Evolutionary conservation across 1,140 invertebrate genomes (phyloP), one percentile per base, ranked within the genome.

Genomic region (Diuraphis noxia): DNA sequence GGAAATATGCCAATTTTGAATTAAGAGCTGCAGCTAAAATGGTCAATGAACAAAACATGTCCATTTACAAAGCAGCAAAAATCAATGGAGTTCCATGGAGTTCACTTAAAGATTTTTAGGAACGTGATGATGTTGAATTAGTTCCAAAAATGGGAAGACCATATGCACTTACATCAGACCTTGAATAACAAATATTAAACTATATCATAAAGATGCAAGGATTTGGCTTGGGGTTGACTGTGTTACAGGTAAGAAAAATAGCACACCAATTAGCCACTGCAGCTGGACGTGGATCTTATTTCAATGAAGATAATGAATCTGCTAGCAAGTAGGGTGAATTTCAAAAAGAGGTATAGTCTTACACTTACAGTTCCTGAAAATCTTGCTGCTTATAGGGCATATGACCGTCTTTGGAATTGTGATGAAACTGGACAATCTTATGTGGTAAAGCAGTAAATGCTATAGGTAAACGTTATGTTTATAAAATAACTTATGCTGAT

Each of bases 371-470:
- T 82, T 30, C 79, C 79, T 23, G 79, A 82, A 82, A 82, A 82
- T 82, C 38, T 82, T 23, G 38, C 79, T 40, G 79, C 79, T 25
- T 82, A 82, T 41, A 40, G 38, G 25, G 79, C 79, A 82, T 40
- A 38, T 82, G 23, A 21, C 2, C 36, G 79, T 25, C 1, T 82
- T 41, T 82, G 88, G 89, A 93, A 13, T 81, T 86, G 84, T 49
- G 46, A 86, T 52, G 23, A 86, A 36, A 87, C 46, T 36, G 85
- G 46, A 21, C 23, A 52, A 52, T 41, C 85, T 23, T 87, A 87
- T 52, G 85, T 87, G 4, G 49, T 87, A 52, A 52, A 87, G 34
- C 46, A 52, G 46, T 87, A 9, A 87, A 46, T 36, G 85, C n/a
- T 36, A 36, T 87, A 17, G 85, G 85, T 21, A 52, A 87, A 52